Conservation (phyloP, 1,140 invertebrate genomes). For the Leptoteleia sp. region DNA sequence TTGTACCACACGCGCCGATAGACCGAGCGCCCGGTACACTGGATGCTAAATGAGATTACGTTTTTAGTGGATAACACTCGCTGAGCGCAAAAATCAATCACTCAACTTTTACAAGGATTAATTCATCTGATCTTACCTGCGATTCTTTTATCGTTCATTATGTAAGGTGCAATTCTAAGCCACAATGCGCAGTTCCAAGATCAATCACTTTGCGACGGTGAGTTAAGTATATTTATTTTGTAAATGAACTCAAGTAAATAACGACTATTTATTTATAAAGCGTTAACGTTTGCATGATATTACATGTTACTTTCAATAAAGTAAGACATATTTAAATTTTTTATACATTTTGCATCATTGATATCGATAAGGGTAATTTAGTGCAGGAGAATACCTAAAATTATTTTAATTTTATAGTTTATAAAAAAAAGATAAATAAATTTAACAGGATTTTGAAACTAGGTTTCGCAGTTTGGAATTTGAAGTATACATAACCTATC, state of each 20-base stretch:
- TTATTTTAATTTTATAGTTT: too few relatives aligned
- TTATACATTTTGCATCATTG: too few relatives aligned
- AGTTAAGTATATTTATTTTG: slow-evolving; percentile 5
- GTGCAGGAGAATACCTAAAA: too few relatives aligned
- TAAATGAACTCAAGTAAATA: background rate
- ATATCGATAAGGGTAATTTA: too few relatives aligned
- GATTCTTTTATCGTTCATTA: slow-evolving; percentile 23
- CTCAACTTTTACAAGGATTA: slow-evolving; percentile 7
- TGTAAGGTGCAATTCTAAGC: background rate
- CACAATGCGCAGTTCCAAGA: slow-evolving; percentile 13
- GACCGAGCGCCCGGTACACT: background rate
- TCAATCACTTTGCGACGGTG: background rate
- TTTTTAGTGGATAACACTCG: slow-evolving; percentile 14
- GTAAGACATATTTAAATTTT: too few relatives aligned
- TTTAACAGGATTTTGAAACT: too few relatives aligned
- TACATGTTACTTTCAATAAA: too few relatives aligned
- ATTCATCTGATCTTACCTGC: too few relatives aligned
- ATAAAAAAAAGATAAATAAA: too few relatives aligned
- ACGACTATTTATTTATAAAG: background rate
- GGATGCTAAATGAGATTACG: slow-evolving; percentile 18
- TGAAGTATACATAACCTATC: too few relatives aligned
- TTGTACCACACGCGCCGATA: slow-evolving; percentile 15
- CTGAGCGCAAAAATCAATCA: slow-evolving; percentile 33
- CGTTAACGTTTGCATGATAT: too few relatives aligned
- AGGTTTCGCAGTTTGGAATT: too few relatives aligned